Evolutionary conservation across 2,797 vertebrate genomes (phyloP), one percentile per base, ranked within the genome.

Genomic region (Acanthis flammea): DNA sequence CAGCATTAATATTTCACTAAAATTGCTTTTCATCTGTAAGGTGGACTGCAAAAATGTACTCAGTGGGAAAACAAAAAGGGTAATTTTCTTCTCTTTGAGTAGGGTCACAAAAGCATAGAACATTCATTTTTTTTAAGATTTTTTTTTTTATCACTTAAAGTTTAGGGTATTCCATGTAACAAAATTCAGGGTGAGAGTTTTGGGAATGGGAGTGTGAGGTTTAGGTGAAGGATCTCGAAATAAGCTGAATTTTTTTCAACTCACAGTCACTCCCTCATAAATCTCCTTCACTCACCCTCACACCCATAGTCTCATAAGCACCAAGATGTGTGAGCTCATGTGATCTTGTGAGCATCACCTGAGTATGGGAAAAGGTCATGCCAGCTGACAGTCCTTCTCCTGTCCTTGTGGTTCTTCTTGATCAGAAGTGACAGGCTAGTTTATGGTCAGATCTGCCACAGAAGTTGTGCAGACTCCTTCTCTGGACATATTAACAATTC

Each of bases 1-100:
- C 57, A 89, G 23, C 54, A 83, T 92, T 74, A 89, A 71, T 95
- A 88, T 89, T 95, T 90, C 65, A 89, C 19, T 68, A 27, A 82
- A 89, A 66, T 58, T 6, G 2, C 31, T 86, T 77, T 83, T 67
- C 37, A 2, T 65, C 23, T 83, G 83, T 61, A 80, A 94, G 39
- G 15, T 68, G 25, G 25, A 72, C 28, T 68, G 61, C 21, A 61
- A 63, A 79, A 95, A 50, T 39, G 2, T 58, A 6, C 21, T 61
- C 15, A 9, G 3, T 48, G 41, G 14, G 37, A 60, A 86, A 79
- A 70, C 27, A 73, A 67, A 92, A 61, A 14, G 12, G 6, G 10
- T 25, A 4, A 5, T 78, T 88, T 88, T 86, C 7, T 75, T 76
- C 33, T 66, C 24, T 92, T 85, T 83, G 33, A 5, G 2, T 28